Evolutionary conservation across 92 coral and sea anemone species (phyloP), one percentile per base, ranked within the genome.

Genomic region (Epizoanthus illoricatus): DNA sequence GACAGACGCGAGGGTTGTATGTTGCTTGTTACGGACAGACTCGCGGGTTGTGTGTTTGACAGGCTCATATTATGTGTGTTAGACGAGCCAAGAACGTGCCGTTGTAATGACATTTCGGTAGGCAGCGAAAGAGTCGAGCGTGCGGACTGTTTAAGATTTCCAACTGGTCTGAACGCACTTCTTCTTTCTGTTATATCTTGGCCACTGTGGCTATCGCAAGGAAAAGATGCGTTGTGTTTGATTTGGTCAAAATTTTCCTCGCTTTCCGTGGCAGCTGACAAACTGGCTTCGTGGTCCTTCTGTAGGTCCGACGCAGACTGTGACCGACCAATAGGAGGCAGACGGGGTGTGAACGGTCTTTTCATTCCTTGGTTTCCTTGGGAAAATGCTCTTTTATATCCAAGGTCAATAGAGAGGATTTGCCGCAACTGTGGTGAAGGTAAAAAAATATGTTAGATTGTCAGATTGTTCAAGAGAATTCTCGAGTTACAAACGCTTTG

Each of bases 271-370:
- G 75, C 6, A 11, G 18, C 74, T 41, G 23, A 4, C 9, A 10
- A 20, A 4, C 59, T 60, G 28, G 60, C 39, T 8, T 88, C 91
- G 66, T 88, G 78, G 66, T 80, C 69, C 24, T 67, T 80, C 36
- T 75, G 85, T 21, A 81, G 76, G 42, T 87, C 90, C 55, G 55
- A 76, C 13, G 96, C 81, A 54, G 96, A 89, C 69, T 89, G 96
- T 17, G 95, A 92, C 59, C 89, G 85, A 5, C 96, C 96, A 16
- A 92, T 87, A 2, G 96, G 88, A 40, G 96, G 91, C 33, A 68
- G 52, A 8, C 73, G 49, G n/a, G 73, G 73, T 33, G n/a, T 68
- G n/a, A 39, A 68, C 0, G 91, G 96, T 1, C 93, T 86, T 7
- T 42, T 89, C 41, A 74, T 7, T 2, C 88, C 69, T 13, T 89